These are phyloP conservation scores for Cinara cedri DNA, from an alignment of 2,888 invertebrate species.

Conservation along the genomic window DNA sequence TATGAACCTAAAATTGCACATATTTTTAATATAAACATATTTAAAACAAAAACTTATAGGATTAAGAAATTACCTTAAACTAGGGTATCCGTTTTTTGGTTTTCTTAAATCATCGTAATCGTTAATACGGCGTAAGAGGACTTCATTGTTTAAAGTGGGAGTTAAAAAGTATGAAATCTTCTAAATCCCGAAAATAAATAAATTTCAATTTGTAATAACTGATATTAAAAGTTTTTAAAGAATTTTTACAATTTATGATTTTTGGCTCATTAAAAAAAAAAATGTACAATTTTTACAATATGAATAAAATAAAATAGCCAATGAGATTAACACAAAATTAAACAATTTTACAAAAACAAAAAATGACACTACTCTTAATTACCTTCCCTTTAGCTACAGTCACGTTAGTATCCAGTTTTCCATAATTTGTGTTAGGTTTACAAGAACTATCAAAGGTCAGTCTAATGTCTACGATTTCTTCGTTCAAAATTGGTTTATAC, in stretches of 20 bases:
- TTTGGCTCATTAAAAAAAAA: background rate
- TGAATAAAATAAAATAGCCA: background rate
- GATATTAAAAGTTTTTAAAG: too few species aligned
- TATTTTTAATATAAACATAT: background rate
- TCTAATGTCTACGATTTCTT: background rate
- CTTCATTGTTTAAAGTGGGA: background rate
- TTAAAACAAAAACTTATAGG: background rate
- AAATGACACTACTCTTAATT: too few species aligned
- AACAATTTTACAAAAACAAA: too few species aligned
- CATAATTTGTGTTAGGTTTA: background rate
- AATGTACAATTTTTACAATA: too few species aligned
- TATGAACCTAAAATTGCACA: conserved; percentile 11
- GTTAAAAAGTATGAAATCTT: conserved; percentile 26
- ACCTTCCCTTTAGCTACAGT: conserved; percentile 22
- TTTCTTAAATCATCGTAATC: conserved; percentile 34
- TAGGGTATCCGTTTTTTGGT: conserved; percentile 33
- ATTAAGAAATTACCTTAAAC: background rate
- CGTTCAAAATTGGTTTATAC: background rate
- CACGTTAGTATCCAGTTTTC: background rate
- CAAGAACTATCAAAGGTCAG: conserved; percentile 15
- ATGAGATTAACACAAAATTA: too few species aligned
- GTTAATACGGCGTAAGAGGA: conserved; percentile 11
- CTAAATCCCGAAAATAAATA: conserved; percentile 18
- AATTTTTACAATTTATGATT: background rate
- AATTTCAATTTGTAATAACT: background rate